phyloP scores from a whole-genome alignment of 2,888 invertebrate species.

The Pseudeuparius sepicola region DNA sequence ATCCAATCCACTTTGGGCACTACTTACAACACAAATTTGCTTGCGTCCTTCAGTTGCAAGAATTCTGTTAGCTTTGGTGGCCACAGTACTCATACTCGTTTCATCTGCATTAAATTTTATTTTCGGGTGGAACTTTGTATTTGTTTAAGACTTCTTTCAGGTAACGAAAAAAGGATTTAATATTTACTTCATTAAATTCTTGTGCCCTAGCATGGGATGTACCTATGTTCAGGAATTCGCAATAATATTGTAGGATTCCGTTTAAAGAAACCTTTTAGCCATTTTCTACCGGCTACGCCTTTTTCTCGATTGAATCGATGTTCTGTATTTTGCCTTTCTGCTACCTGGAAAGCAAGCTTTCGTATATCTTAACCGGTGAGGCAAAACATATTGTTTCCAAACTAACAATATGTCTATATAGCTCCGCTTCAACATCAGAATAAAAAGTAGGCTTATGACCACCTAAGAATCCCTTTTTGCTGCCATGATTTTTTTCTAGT shows the following conservation, averaged over 20 bases:
- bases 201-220: too few relatives aligned
- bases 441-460: neutral
- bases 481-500: neutral
- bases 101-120: slow-evolving; percentile 1
- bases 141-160: neutral
- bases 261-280: slow-evolving; percentile 4
- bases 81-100: slow-evolving; percentile 3
- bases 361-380: slow-evolving; percentile 1
- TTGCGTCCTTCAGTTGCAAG: slow-evolving; percentile 3
- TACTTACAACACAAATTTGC: too few relatives aligned
- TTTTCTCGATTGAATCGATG: slow-evolving; percentile 2
- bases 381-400: slow-evolving; percentile 2
- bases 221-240: neutral
- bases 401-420: neutral
- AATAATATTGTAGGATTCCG: slow-evolving; percentile 1
- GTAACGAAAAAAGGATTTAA: too few relatives aligned
- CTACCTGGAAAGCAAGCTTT: neutral
- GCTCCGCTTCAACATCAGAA: slow-evolving; percentile 3
- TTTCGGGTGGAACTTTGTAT: slow-evolving; percentile 1
- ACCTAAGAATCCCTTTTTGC: neutral
- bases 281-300: slow-evolving; percentile 3
- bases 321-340: neutral
- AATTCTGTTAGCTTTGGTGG: slow-evolving; percentile 1
- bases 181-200: too few relatives aligned
- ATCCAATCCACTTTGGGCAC: too few relatives aligned